These are phyloP conservation scores for Guaruba guarouba DNA, from an alignment of 2,113 vertebrate genomes.

Conservation along the genomic window DNA sequence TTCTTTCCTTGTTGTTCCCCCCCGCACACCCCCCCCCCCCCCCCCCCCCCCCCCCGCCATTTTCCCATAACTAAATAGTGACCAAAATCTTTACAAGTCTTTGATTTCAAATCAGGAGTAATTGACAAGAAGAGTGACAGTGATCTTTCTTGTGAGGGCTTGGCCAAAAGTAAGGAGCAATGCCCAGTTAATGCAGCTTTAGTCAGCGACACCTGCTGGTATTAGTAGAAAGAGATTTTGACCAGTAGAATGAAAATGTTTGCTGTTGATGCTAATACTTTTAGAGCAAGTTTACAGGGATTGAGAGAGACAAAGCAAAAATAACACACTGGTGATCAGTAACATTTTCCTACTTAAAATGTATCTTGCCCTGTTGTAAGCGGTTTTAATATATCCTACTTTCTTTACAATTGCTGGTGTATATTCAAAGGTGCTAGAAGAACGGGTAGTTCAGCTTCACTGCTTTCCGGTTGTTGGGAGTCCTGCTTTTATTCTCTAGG, in stretches of 20 bases:
- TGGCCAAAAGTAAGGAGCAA: background rate
- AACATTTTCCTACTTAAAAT: background rate
- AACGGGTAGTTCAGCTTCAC: background rate
- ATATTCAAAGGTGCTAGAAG: background rate
- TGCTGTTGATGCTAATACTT: background rate
- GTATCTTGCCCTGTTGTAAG: background rate
- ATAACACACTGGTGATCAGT: background rate
- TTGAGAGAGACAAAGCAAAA: background rate
- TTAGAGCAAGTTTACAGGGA: background rate
- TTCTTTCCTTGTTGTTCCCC: background rate
- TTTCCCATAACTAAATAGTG: background rate
- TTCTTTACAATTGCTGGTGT: background rate
- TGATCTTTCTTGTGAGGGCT: background rate
- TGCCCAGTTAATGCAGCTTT: background rate
- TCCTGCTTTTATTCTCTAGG: background rate
- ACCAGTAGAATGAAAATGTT: background rate
- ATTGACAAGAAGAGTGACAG: background rate
- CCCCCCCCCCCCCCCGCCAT: fast-evolving
- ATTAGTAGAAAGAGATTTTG: background rate
- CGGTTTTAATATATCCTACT: fast-evolving
- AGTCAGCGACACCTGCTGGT: background rate
- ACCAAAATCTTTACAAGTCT: background rate
- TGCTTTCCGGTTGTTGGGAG: background rate
- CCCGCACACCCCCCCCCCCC: fast-evolving
- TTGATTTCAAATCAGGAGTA: background rate